phyloP scores from a whole-genome alignment of 2,797 vertebrate genomes.

The Myotis vivesi region DNA sequence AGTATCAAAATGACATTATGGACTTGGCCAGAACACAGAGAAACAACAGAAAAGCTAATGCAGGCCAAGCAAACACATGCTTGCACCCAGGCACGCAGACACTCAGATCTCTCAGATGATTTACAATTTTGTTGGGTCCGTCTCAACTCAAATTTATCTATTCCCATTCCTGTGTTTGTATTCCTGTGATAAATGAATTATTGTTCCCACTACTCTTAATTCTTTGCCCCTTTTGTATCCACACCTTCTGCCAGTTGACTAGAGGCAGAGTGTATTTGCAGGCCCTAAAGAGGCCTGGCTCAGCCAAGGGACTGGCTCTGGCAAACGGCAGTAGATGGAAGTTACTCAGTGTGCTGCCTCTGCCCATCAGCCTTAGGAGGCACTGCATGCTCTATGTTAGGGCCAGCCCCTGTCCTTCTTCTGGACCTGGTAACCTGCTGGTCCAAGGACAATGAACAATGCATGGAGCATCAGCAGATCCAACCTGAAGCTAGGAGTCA shows the following conservation, averaged over 20 bases:
- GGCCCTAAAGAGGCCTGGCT: fast-evolving
- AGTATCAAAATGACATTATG: background rate
- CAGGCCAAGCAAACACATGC: background rate
- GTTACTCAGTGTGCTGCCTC: background rate
- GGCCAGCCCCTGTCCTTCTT: background rate
- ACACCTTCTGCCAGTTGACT: background rate
- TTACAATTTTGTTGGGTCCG: background rate
- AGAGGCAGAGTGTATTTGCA: too few species aligned
- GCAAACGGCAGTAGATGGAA: fast-evolving
- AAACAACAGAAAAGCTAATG: background rate
- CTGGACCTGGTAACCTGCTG: background rate
- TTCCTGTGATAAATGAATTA: background rate
- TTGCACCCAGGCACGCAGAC: too few species aligned
- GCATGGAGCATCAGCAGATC: background rate
- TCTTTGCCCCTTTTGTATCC: background rate
- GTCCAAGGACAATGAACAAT: background rate
- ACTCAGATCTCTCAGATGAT: background rate
- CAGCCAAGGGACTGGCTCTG: background rate
- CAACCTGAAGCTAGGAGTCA: background rate
- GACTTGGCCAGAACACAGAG: background rate
- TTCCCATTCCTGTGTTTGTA: background rate
- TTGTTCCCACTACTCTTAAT: too few species aligned
- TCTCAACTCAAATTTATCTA: background rate
- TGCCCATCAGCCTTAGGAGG: background rate
- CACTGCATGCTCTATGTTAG: fast-evolving